Conservation (phyloP, 2,888 invertebrate genomes). For the Xanthorhoe spadicearia region DNA sequence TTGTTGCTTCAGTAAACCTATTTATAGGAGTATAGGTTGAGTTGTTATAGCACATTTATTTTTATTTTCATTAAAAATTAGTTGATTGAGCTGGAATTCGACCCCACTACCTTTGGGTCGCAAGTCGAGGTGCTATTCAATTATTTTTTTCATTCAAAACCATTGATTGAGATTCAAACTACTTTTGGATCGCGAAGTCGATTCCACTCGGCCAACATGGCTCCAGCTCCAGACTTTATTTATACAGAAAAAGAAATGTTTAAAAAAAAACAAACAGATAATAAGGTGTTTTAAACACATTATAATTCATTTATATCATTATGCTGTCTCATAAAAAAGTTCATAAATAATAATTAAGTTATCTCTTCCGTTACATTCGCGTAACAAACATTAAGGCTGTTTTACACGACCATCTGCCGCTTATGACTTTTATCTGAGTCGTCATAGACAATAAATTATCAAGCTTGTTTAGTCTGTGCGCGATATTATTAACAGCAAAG, state of each 20-base stretch:
- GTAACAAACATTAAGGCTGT: slow-evolving; percentile 33
- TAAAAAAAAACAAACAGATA: background rate
- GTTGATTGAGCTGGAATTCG: too few relatives aligned
- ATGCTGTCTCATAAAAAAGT: slow-evolving; percentile 4
- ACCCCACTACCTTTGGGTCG: too few relatives aligned
- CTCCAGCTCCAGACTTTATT: too few relatives aligned
- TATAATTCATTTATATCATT: slow-evolving; percentile 11
- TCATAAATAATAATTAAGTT: slow-evolving; percentile 20
- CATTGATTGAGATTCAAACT: too few relatives aligned
- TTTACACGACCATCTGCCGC: slow-evolving; percentile 32
- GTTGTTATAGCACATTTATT: background rate
- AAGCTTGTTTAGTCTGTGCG: background rate
- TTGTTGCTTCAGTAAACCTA: background rate
- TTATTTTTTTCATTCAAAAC: too few relatives aligned
- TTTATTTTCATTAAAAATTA: too few relatives aligned
- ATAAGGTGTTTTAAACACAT: background rate
- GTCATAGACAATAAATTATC: background rate
- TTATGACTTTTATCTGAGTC: background rate
- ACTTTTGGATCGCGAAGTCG: too few relatives aligned
- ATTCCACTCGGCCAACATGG: too few relatives aligned
- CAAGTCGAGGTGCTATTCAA: too few relatives aligned
- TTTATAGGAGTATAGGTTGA: background rate
- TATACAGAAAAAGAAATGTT: background rate
- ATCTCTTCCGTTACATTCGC: slow-evolving; percentile 41
- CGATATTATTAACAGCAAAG: background rate